phyloP scores from a whole-genome alignment of 2,113 vertebrate genomes.

The Myotis yumanensis region DNA sequence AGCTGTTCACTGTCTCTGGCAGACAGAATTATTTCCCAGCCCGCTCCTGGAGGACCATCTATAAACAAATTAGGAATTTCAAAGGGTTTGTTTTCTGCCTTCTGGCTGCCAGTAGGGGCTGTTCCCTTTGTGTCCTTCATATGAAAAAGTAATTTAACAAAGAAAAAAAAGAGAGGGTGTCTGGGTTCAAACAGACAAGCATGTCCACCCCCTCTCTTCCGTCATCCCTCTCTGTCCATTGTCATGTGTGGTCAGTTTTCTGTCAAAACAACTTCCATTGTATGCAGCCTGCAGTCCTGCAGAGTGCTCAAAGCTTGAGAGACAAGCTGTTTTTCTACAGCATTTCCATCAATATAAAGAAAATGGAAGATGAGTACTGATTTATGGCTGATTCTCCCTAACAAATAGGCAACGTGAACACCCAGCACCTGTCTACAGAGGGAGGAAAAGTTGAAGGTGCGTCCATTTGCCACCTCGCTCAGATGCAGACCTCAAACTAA shows the following conservation, averaged over 20 bases:
- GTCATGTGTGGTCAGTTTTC: constrained; percentile 63
- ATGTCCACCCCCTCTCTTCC: not conserved
- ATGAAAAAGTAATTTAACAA: constrained; percentile 75
- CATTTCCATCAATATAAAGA: constrained; percentile 68
- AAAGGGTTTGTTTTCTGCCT: constrained; percentile 74
- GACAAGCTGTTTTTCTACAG: constrained; percentile 64
- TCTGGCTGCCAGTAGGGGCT: constrained; percentile 50
- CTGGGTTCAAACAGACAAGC: not conserved
- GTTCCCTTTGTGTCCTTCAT: constrained; percentile 69
- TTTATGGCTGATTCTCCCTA: constrained; percentile 61
- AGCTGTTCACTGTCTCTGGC: constrained; percentile 72
- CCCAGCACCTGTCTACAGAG: not conserved
- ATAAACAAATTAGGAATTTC: constrained; percentile 79
- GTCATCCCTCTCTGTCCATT: constrained; percentile 3
- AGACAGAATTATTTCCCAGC: constrained; percentile 79
- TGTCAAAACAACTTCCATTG: constrained; percentile 73
- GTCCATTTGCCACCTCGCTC: not conserved
- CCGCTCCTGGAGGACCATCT: constrained; percentile 65
- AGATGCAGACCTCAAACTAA: constrained; percentile 22
- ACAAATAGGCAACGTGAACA: constrained; percentile 1
- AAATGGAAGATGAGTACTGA: constrained; percentile 71
- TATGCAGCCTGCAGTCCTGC: constrained; percentile 32
- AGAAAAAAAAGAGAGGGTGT: not conserved
- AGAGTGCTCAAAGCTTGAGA: constrained; percentile 1
- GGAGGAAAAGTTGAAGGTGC: not conserved